A percentile compares a stretch with the other conserved stretches of the same genome.
These are phyloP conservation scores for Eubucco bourcierii DNA, from an alignment of 2,113 vertebrate genomes.

Conservation along the genomic window DNA sequence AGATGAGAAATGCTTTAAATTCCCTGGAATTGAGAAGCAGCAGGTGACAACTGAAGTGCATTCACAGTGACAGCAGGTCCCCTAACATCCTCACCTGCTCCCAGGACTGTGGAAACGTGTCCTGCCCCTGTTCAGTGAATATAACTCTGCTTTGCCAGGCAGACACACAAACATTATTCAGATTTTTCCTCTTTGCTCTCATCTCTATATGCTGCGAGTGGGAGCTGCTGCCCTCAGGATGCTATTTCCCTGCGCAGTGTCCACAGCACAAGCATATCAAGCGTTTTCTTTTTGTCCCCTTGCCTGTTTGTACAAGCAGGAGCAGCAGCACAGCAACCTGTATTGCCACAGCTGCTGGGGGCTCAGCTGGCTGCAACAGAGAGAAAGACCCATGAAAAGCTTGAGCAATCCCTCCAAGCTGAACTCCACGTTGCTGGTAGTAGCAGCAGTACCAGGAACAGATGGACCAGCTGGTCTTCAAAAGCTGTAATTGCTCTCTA, in stretches of 20 bases:
- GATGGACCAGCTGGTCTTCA: conserved; percentile 7
- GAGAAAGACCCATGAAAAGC: not conserved
- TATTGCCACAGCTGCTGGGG: not conserved
- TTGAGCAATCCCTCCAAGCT: not conserved
- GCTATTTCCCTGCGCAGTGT: not conserved
- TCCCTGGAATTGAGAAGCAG: not conserved
- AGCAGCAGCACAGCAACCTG: not conserved
- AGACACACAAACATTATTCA: not conserved
- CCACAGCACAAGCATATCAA: rapidly evolving
- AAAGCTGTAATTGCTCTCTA: not conserved
- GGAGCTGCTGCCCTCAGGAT: not conserved
- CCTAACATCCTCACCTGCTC: not conserved
- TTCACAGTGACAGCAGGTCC: not conserved
- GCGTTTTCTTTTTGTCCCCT: not conserved
- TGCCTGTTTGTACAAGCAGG: not conserved
- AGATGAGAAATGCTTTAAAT: not conserved
- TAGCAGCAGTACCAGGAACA: not conserved
- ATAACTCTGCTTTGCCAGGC: not conserved
- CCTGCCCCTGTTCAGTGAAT: not conserved
- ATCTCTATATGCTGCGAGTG: rapidly evolving
- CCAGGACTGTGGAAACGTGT: not conserved
- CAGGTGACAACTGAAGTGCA: not conserved
- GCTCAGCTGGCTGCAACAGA: rapidly evolving
- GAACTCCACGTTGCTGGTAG: not conserved
- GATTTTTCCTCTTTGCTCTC: not conserved